Evolutionary conservation across 2,113 vertebrate species (phyloP), one percentile per base, ranked within the genome.

Genomic region (Dipodomys ordii): DNA sequence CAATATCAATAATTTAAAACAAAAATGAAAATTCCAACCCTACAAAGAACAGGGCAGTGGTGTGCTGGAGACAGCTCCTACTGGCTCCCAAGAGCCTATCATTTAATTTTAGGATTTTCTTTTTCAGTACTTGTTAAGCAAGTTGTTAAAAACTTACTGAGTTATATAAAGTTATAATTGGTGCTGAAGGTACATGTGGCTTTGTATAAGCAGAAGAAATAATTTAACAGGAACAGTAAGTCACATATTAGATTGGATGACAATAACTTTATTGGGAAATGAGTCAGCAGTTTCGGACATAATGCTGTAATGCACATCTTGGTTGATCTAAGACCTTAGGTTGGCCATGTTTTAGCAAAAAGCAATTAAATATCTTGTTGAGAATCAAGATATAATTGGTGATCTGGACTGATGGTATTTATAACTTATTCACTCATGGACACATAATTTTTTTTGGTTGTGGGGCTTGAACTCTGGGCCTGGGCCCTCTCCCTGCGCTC

Each of bases 1-100:
- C 95, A 92, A 96, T 91, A 82, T 39, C 74, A 73, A 64, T 68
- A 65, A 32, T 90, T 94, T 32, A 92, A 91, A 67, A 87, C 79
- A 79, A 68, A 83, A 69, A 69, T 69, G 49, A 72, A 67, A 90
- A 76, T 78, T 18, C 83, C 12, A 83, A 74, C 49, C 65, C 7
- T 5, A 74, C 39, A 44, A 62, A 57, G 6, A 35, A n/a, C 1
- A 9, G 78, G 72, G 9, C 44, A 88, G 91, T 23, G 16, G 79
- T 88, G n/a, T 83, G 83, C 53, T 46, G 53, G 57, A 71, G 49
- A 87, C 6, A 60, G 39, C 28, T 27, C 39, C 13, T 39, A 25
- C 57, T 6, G 57, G 46, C 69, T 89, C 49, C 22, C 27, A 39
- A 80, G 11, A 81, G 60, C 69, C 39, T 9, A 27, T 0, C 20